Evolutionary conservation across 2,113 vertebrate genomes (phyloP).

Genomic region (Notothenia coriiceps): DNA sequence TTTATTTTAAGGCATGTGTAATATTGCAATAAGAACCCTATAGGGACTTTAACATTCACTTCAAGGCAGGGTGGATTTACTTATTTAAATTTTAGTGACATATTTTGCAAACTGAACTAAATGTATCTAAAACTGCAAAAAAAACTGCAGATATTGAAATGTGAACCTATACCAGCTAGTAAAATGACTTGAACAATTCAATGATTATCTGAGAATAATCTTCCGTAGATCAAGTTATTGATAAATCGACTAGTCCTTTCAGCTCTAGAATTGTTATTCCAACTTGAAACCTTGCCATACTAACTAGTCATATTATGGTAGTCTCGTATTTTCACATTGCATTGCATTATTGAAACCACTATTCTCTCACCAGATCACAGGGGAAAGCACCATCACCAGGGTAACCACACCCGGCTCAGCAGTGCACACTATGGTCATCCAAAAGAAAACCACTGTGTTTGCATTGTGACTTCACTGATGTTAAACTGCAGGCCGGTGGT

Average conservation of each 20-base stretch:
- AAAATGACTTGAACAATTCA: background rate
- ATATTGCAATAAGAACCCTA: too few species aligned
- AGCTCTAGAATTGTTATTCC: background rate
- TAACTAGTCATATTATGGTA: too few species aligned
- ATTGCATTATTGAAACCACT: too few species aligned
- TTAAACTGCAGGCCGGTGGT: background rate
- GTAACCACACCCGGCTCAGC: constrained; percentile 1
- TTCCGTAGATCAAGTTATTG: background rate
- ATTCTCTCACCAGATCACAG: too few species aligned
- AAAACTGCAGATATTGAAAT: background rate
- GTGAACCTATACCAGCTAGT: background rate
- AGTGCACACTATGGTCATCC: background rate
- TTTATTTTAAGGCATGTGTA: background rate
- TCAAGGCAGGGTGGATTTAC: background rate
- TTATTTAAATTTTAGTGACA: background rate
- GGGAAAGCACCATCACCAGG: background rate
- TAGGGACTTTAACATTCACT: background rate
- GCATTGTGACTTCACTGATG: background rate
- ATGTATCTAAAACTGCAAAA: background rate
- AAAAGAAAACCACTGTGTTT: background rate
- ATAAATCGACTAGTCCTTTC: background rate
- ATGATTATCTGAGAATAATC: background rate
- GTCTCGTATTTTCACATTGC: too few species aligned
- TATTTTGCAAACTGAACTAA: background rate
- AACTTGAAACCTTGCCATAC: background rate